phyloP scores from a whole-genome alignment of 2,888 invertebrate species.

The Apotomis capreana region DNA sequence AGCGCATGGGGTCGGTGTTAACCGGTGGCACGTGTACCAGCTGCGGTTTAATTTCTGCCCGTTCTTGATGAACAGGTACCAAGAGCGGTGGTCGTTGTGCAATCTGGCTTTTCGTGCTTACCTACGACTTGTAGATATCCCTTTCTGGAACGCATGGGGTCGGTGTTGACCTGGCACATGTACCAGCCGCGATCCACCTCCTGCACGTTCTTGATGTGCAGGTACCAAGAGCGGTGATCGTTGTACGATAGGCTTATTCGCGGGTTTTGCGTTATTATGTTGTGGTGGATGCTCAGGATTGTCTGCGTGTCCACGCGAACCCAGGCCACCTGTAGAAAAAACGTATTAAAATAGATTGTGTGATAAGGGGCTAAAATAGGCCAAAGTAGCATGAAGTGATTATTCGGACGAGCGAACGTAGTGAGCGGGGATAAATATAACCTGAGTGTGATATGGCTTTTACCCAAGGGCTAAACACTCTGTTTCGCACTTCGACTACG shows the following conservation, averaged over 20 bases:
- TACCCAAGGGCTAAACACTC: too few relatives aligned
- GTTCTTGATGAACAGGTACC: constrained; percentile 84
- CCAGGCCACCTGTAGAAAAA: constrained; percentile 90
- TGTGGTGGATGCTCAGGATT: constrained; percentile 95
- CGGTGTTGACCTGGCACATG: constrained; percentile 96
- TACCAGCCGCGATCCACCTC: constrained; percentile 95
- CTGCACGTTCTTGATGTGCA: constrained; percentile 94
- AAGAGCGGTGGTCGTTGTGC: not conserved
- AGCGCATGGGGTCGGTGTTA: constrained; percentile 1
- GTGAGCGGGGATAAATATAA: too few relatives aligned
- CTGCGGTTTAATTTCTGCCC: constrained; percentile 94
- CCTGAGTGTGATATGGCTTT: too few relatives aligned
- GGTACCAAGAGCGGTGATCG: constrained; percentile 95
- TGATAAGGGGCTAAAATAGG: too few relatives aligned
- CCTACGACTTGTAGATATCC: constrained; percentile 96
- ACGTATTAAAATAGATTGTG: not conserved
- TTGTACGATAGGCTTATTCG: constrained; percentile 93
- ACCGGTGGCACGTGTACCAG: constrained; percentile 93
- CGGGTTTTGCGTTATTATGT: constrained; percentile 95
- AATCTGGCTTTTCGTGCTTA: constrained; percentile 73
- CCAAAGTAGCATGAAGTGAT: too few relatives aligned
- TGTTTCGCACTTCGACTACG: too few relatives aligned
- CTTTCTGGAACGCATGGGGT: constrained; percentile 95
- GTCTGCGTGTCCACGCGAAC: constrained; percentile 96
- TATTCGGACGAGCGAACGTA: too few relatives aligned